These are phyloP conservation scores for Siniperca knerii DNA, from an alignment of 2,113 vertebrate species.

Conservation along the genomic window DNA sequence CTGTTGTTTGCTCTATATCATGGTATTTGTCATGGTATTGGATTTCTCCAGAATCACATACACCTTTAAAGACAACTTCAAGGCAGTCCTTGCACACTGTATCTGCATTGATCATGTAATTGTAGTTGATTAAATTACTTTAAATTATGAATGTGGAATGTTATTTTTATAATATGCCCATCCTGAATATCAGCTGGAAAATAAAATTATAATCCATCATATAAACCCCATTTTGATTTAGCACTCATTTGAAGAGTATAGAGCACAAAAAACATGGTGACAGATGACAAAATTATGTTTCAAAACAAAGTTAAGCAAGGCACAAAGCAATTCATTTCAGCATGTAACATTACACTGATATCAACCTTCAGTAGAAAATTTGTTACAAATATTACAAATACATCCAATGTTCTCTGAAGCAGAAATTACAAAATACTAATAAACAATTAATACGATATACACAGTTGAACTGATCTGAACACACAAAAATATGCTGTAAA, in stretches of 20 bases:
- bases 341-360: not conserved
- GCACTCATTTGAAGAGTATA: not conserved
- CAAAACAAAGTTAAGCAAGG: not conserved
- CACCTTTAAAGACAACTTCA: not conserved
- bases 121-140: not conserved
- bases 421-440: slow-evolving; percentile 1
- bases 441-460: not conserved
- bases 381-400: not conserved
- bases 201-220: not conserved
- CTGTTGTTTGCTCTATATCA: no score
- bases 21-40: no score
- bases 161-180: not conserved
- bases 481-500: slow-evolving; percentile 8
- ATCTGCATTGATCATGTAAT: not conserved
- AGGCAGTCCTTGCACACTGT: not conserved
- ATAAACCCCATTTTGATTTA: not conserved
- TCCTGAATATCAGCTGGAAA: not conserved
- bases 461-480: not conserved
- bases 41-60: no score
- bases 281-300: slow-evolving; percentile 9
- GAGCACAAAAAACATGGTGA: not conserved
- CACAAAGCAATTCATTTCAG: slow-evolving; percentile 4
- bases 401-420: not conserved
- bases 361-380: not conserved
- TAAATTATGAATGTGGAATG: not conserved